Evolutionary conservation across 2,888 invertebrate species (phyloP).

Genomic region (Heliconius ethilla): DNA sequence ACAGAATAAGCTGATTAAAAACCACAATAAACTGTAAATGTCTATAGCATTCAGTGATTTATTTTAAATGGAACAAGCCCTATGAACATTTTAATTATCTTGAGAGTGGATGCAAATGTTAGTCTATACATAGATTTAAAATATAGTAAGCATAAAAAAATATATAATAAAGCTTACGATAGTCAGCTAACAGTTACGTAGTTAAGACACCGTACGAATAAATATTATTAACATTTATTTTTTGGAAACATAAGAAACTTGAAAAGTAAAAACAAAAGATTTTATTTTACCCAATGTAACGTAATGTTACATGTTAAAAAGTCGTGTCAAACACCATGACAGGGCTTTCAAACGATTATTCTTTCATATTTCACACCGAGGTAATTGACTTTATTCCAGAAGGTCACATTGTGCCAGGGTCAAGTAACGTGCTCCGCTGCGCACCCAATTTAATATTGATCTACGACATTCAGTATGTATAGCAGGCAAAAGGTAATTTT

Average conservation of each 20-base stretch:
- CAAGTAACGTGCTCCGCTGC: slow-evolving; percentile 40
- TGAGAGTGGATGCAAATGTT: too few species aligned
- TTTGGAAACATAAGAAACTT: background rate
- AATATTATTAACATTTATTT: background rate
- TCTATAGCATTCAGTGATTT: slow-evolving; percentile 15
- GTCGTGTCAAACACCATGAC: slow-evolving; percentile 19
- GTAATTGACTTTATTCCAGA: slow-evolving; percentile 41
- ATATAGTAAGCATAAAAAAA: background rate
- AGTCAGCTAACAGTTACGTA: background rate
- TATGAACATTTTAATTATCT: too few species aligned
- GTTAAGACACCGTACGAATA: background rate
- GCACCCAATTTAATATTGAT: slow-evolving; percentile 39
- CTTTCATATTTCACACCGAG: slow-evolving; percentile 33
- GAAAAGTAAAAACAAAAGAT: background rate
- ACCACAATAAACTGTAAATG: slow-evolving; percentile 20
- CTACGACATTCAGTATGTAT: slow-evolving; percentile 30
- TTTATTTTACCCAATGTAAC: background rate
- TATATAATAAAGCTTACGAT: too few species aligned
- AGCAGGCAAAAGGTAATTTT: slow-evolving; percentile 2
- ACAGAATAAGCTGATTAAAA: slow-evolving; percentile 22
- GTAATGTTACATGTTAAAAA: background rate
- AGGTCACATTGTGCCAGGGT: slow-evolving; percentile 41
- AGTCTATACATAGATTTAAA: background rate
- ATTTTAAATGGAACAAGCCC: slow-evolving; percentile 1
- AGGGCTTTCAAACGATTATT: slow-evolving; percentile 21